Percentiles rank a stretch among this genome's conserved stretches.
These are phyloP conservation scores for Gracilinanus agilis DNA, from an alignment of 2,113 vertebrate species.

Conservation along the genomic window DNA sequence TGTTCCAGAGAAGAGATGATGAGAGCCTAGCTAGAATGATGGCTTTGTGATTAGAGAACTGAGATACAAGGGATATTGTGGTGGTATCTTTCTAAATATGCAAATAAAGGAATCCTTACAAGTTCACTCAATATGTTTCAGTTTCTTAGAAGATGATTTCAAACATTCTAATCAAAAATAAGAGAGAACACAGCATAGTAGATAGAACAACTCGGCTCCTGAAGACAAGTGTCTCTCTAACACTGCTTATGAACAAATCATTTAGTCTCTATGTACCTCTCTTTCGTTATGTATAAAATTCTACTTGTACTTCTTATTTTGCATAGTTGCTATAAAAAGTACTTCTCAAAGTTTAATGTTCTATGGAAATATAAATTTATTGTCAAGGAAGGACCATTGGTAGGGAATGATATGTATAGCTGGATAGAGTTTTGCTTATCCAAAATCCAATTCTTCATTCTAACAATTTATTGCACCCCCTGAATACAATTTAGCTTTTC, in stretches of 20 bases:
- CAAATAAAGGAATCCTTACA: neutral
- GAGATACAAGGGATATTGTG: neutral
- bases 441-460: neutral
- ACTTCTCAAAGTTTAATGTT: neutral
- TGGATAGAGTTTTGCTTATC: neutral
- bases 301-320: neutral
- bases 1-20: neutral
- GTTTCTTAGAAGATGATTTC: neutral
- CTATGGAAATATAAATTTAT: neutral
- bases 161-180: neutral
- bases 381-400: neutral
- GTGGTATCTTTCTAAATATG: neutral
- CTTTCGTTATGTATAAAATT: neutral
- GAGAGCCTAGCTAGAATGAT: neutral
- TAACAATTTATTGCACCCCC: neutral
- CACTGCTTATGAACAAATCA: neutral
- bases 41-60: neutral
- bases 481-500: neutral
- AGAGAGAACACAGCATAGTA: neutral
- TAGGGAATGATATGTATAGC: neutral
- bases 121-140: neutral
- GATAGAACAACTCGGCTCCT: neutral
- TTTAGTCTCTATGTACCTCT: neutral
- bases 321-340: neutral
- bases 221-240: neutral